Evolutionary conservation across 1,140 invertebrate species (phyloP).

Genomic region (Scylla paramamosain): DNA sequence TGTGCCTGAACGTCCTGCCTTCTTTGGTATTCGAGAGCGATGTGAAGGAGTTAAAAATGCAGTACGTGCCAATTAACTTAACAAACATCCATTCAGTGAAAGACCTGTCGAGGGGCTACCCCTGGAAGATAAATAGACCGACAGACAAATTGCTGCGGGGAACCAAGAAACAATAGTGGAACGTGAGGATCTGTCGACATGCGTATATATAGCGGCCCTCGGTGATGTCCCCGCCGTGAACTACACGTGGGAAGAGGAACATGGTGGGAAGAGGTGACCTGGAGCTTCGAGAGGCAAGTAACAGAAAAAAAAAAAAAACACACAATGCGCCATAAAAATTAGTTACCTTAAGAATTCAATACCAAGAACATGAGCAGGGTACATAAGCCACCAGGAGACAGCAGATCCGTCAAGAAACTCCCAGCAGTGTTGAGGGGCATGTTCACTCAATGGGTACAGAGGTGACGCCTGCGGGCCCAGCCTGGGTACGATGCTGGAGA

Average conservation of each 20-base stretch:
- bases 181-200: neutral
- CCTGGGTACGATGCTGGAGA: slow-evolving; percentile 15
- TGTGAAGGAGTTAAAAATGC: too few species aligned
- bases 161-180: neutral
- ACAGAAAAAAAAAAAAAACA: neutral
- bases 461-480: neutral
- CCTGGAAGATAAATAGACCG: too few species aligned
- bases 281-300: neutral
- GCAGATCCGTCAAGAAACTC: slow-evolving; percentile 15
- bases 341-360: neutral
- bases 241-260: neutral
- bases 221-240: neutral
- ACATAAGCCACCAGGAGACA: neutral
- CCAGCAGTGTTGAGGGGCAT: neutral
- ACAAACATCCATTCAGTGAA: too few species aligned
- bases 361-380: neutral
- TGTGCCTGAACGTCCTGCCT: too few species aligned
- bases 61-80: too few species aligned
- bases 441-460: neutral
- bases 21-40: too few species aligned
- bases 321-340: neutral
- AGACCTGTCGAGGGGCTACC: too few species aligned
- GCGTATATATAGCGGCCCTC: neutral
- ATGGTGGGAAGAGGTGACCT: neutral
- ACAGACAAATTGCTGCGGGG: too few species aligned